Percentiles rank a stretch among this genome's conserved stretches.
Evolutionary conservation across 2,888 invertebrate species (phyloP).

Genomic region (Tinea semifulvella): DNA sequence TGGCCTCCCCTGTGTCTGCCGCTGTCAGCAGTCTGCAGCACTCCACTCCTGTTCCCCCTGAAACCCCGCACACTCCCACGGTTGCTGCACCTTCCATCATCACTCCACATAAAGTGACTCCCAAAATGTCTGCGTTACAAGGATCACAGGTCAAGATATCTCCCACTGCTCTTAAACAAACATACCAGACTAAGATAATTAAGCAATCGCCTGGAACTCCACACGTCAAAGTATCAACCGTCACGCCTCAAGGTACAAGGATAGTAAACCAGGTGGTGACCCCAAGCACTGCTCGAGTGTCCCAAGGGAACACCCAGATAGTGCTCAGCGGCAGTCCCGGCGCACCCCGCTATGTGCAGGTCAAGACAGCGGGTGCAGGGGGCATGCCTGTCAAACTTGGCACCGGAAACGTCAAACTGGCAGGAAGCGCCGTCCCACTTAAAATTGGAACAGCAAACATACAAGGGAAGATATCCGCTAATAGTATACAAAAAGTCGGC

Average conservation of each 20-base stretch:
- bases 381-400: slow-evolving; percentile 46
- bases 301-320: slow-evolving; percentile 47
- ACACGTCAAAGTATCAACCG: slow-evolving; percentile 51
- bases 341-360: slow-evolving; percentile 48
- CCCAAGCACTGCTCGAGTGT: slow-evolving; percentile 43
- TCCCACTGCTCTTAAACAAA: background rate
- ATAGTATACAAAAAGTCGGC: slow-evolving; percentile 45
- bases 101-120: slow-evolving; percentile 37
- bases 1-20: slow-evolving; percentile 34
- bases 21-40: slow-evolving; percentile 21
- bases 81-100: slow-evolving; percentile 33
- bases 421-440: slow-evolving; percentile 35
- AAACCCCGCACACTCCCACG: slow-evolving; percentile 35
- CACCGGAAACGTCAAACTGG: slow-evolving; percentile 26
- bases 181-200: slow-evolving; percentile 18
- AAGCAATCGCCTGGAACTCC: slow-evolving; percentile 39
- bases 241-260: slow-evolving; percentile 49
- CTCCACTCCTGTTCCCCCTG: slow-evolving; percentile 35
- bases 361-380: slow-evolving; percentile 37
- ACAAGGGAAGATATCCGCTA: slow-evolving; percentile 45
- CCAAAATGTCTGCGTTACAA: slow-evolving; percentile 20
- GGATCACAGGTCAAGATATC: background rate
- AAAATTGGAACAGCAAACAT: slow-evolving; percentile 51
- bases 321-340: slow-evolving; percentile 39
- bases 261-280: slow-evolving; percentile 51